Base-by-base conservation (phyloP, 1,140 invertebrate genomes). In the Tetragnatha versicolor region DNA sequence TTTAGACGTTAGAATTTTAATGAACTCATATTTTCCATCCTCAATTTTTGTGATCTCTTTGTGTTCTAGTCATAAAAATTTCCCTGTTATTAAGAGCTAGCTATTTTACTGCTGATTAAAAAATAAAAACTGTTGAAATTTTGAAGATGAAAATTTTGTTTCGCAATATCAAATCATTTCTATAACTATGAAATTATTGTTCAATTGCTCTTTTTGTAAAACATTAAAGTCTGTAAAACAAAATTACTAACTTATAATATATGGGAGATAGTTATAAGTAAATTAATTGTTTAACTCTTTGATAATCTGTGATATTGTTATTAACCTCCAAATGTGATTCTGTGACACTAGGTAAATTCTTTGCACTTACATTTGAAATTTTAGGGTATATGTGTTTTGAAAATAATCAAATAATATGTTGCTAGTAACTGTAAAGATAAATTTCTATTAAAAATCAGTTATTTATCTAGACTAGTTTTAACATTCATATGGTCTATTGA, bases 261-360 rank as follows among this genome's bases (percentile, higher is more conserved):
- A 9, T 17, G 17, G 42, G 65, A 68, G 47, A 68, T 51, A 35
- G 37, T 68, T 55, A 10, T 55, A 12, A n/a, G 27, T 29, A 27
- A 35, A 31, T 37, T 35, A 68, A 22, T 31, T 39, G 33, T 31
- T 70, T 49, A 73, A 60, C 31, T 31, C 14, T 33, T n/a, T 14
- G 17, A 65, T 42, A 65, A 73, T 31, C 69, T 73, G 69, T 73
- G 69, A 73, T 73, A 73, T 60, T 73, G 69, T 45, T 58, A 69
- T 69, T 69, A 45, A 53, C 33, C 66, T 73, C 35, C 42, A 58
- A 73, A 73, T 60, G 69, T 73, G 69, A 73, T 73, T 73, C 35
- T 27, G 33, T 73, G 39, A 37, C 60, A 73, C 69, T 60, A 73
- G 60, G 42, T 65, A n/a, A 5, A 65, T 53, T 73, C 33, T 37